Evolutionary conservation across 2,797 vertebrate species (phyloP), one percentile per base, ranked within the genome.

Genomic region (Platyrinchus mystaceus): DNA sequence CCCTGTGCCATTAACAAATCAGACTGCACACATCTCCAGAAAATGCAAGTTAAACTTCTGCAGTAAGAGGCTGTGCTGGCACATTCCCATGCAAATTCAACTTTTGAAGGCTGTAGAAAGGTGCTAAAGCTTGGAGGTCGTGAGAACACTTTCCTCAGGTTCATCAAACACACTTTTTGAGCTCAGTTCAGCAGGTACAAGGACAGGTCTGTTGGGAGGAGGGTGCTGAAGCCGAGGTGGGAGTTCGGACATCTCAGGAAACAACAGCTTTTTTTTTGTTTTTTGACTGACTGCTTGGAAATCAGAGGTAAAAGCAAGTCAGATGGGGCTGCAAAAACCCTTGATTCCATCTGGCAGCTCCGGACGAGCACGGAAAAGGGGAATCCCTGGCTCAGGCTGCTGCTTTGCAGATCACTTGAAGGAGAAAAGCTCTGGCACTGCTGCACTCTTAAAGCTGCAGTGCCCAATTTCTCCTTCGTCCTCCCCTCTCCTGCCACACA

Each of bases 371-470:
- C 1, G 84, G 6, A 10, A 23, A 16, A 76, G 21, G 87, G 89
- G 83, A 79, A 86, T 78, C 90, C 95, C 93, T 63, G 74, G 69
- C 90, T 37, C 11, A 50, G 24, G 95, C 94, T 71, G 97, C 97
- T 96, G 97, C 96, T 97, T 96, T 98, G 98, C 98, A 96, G 98
- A 98, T 98, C 95, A 97, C 97, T 95, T 97, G 97, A 97, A 98
- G 98, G 95, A 96, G 98, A 98, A 96, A 97, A 30, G 95, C 97
- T 92, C 97, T 95, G 97, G 98, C 98, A 97, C 81, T 97, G 92
- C 97, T 97, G 96, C 98, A 96, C 97, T 95, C 96, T 97, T 97
- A 97, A 98, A 98, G 98, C 97, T 76, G 97, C 98, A 98, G 97
- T 36, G 94, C 41, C 88, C 97, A 43, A 73, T 95, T 97, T 69